Conservation (phyloP, 2,113 vertebrate species). For the Rhinogobius similis region DNA sequence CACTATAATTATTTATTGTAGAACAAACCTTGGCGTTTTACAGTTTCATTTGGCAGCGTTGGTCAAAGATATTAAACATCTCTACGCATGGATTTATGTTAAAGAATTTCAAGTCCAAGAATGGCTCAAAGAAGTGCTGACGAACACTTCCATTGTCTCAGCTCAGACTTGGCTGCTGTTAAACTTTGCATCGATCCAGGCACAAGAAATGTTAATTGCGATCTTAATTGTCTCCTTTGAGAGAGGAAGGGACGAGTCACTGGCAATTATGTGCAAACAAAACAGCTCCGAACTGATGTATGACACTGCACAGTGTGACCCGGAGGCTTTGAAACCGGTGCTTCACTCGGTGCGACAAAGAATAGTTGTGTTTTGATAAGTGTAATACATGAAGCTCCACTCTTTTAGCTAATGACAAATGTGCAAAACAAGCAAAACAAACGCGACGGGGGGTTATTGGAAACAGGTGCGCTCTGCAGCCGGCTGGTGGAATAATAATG, state of each 20-base stretch:
- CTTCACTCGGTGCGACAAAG: background rate
- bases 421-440: background rate
- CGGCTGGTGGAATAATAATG: background rate
- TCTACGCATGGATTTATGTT: background rate
- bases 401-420: background rate
- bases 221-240: background rate
- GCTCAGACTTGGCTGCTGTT: background rate
- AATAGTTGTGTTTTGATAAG: background rate
- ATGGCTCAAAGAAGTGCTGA: background rate
- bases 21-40: too few species aligned
- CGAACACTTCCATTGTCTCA: background rate
- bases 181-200: constrained; percentile 1
- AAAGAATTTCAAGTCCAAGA: background rate
- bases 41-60: background rate
- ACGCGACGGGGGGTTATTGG: background rate
- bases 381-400: background rate
- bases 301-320: background rate
- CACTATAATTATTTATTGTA: too few species aligned
- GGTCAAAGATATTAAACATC: background rate
- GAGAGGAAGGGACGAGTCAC: background rate
- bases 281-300: background rate
- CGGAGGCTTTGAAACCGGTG: too few species aligned
- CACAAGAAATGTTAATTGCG: background rate
- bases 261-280: constrained; percentile 9
- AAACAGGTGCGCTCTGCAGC: background rate